A percentile compares a stretch with the other conserved stretches of the same genome.
phyloP scores from a whole-genome alignment of 2,888 invertebrate genomes.

The Pecten maximus region DNA sequence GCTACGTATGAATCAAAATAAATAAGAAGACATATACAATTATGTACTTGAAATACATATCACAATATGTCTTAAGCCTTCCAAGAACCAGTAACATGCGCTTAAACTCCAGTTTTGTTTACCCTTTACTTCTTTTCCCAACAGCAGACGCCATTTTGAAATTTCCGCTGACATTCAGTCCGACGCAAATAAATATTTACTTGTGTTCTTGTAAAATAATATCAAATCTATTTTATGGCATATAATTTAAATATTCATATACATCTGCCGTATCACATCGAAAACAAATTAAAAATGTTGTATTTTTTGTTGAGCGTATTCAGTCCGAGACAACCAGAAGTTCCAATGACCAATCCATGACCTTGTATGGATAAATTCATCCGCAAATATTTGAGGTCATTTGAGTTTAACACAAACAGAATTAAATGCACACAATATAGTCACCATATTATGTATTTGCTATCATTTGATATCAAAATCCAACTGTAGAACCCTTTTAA shows the following conservation, averaged over 20 bases:
- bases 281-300: background rate
- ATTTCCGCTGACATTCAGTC: slow-evolving; percentile 57
- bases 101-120: background rate
- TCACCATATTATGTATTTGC: background rate
- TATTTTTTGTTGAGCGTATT: background rate
- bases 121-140: background rate
- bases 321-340: slow-evolving; percentile 44
- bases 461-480: background rate
- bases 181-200: slow-evolving; percentile 38
- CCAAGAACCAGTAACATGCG: background rate
- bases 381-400: slow-evolving; percentile 41
- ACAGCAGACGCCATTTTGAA: slow-evolving; percentile 74
- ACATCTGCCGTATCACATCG: background rate
- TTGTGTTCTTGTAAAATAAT: background rate
- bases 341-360: slow-evolving; percentile 53
- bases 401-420: slow-evolving; percentile 2
- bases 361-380: slow-evolving; percentile 56
- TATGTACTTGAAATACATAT: background rate
- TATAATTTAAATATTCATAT: background rate
- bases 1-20: background rate
- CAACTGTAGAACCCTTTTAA: background rate
- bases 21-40: background rate
- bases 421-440: background rate
- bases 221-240: background rate
- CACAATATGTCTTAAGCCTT: background rate